Evolutionary conservation across 1,140 invertebrate species (phyloP).

Genomic region (Ceratoteleas bidentatus): DNA sequence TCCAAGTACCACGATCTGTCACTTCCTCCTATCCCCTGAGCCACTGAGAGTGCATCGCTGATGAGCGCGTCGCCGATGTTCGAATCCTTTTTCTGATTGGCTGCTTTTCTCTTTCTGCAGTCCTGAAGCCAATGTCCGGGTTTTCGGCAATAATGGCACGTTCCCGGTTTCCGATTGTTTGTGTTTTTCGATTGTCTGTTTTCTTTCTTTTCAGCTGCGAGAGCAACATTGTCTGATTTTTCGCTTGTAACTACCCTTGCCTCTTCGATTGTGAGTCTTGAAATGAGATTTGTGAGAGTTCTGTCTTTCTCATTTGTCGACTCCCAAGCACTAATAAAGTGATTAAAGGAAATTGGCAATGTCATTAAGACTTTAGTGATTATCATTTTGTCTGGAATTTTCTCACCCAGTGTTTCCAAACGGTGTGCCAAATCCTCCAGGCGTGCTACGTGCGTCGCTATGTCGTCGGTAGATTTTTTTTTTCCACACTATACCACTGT

Average conservation of each 20-base stretch:
- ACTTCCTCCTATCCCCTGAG: neutral
- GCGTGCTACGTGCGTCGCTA: slow-evolving; percentile 64
- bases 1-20: slow-evolving; percentile 54
- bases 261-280: slow-evolving; percentile 17
- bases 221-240: slow-evolving; percentile 8
- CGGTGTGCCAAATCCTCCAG: slow-evolving; percentile 67
- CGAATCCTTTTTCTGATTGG: slow-evolving; percentile 4
- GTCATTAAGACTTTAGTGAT: slow-evolving; percentile 70
- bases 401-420: slow-evolving; percentile 10
- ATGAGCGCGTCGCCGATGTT: slow-evolving; percentile 11
- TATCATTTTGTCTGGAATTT: slow-evolving; percentile 4
- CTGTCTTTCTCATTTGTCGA: slow-evolving; percentile 50
- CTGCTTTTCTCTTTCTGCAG: slow-evolving; percentile 4
- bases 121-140: neutral
- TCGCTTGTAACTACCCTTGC: neutral
- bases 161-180: neutral
- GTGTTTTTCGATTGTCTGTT: neutral
- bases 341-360: slow-evolving; percentile 61
- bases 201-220: neutral
- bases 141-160: slow-evolving; percentile 32
- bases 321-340: slow-evolving; percentile 76
- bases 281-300: slow-evolving; percentile 13
- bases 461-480: slow-evolving; percentile 37
- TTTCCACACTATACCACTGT: slow-evolving; percentile 62
- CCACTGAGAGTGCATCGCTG: slow-evolving; percentile 18